These are phyloP conservation scores for Erythrolamprus reginae DNA, from an alignment of 2,113 vertebrate genomes.

Conservation along the genomic window DNA sequence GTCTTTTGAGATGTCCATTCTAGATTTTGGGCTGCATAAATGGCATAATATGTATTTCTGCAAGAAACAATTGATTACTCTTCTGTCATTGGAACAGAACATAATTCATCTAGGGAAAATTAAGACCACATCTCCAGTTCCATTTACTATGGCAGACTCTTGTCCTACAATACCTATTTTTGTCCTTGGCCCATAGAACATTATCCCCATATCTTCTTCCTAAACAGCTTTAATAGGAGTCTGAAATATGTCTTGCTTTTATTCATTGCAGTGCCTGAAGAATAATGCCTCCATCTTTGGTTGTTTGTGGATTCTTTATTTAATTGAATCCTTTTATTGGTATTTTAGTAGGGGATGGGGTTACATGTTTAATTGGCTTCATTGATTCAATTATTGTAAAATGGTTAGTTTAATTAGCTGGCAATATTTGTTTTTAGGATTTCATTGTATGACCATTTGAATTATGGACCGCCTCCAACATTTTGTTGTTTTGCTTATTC, in stretches of 20 bases:
- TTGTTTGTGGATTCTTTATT: neutral
- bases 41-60: neutral
- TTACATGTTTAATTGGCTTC: neutral
- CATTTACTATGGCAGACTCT: neutral
- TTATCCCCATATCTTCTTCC: neutral
- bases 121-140: neutral
- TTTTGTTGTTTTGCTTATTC: neutral
- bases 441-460: neutral
- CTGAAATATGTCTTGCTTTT: neutral
- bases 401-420: neutral
- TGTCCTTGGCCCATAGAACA: neutral
- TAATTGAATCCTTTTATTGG: neutral
- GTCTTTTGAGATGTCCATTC: neutral
- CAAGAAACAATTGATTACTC: neutral
- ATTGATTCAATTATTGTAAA: neutral
- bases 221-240: neutral
- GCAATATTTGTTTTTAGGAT: neutral
- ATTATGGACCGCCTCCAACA: neutral
- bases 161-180: neutral
- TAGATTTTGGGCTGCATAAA: neutral
- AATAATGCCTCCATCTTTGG: neutral
- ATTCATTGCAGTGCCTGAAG: neutral
- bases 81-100: neutral
- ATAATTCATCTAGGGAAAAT: neutral
- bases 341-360: neutral